Evolutionary conservation across 1,140 invertebrate genomes (phyloP).

Genomic region (Pseudomyrmex pallidus): DNA sequence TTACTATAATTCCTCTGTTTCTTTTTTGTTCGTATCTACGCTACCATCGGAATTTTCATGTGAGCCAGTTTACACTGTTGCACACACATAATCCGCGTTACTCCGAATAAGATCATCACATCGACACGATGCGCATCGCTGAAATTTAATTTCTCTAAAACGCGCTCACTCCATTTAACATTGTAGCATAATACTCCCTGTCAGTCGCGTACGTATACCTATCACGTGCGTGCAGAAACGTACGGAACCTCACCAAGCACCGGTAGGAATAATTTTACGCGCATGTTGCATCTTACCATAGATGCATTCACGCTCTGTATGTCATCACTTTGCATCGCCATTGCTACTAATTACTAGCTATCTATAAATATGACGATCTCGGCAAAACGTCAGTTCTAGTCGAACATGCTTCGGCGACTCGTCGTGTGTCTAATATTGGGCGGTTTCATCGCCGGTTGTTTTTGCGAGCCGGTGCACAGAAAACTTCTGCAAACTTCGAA

Average conservation of each 20-base stretch:
- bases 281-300: slow-evolving; percentile 78
- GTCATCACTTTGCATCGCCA: slow-evolving; percentile 67
- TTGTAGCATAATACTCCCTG: not conserved
- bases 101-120: not conserved
- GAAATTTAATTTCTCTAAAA: slow-evolving; percentile 29
- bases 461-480: slow-evolving; percentile 22
- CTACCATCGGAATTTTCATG: not conserved
- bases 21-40: no score
- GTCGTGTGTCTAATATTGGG: slow-evolving; percentile 66
- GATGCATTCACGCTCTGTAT: slow-evolving; percentile 85
- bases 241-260: slow-evolving; percentile 33
- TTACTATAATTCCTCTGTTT: no score
- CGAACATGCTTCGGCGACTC: slow-evolving; percentile 81
- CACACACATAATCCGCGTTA: slow-evolving; percentile 3
- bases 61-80: not conserved
- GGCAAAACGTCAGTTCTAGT: slow-evolving; percentile 75
- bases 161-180: slow-evolving; percentile 25
- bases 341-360: slow-evolving; percentile 76
- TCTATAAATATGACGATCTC: slow-evolving; percentile 81
- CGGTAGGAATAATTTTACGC: slow-evolving; percentile 68
- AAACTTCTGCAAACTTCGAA: slow-evolving; percentile 20
- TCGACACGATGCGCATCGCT: slow-evolving; percentile 2
- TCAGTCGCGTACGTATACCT: not conserved
- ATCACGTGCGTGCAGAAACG: slow-evolving; percentile 30
- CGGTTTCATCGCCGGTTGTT: slow-evolving; percentile 62